Evolutionary conservation across 2,888 invertebrate species (phyloP), one percentile per base, ranked within the genome.

Genomic region (Himalopsyche japonica): DNA sequence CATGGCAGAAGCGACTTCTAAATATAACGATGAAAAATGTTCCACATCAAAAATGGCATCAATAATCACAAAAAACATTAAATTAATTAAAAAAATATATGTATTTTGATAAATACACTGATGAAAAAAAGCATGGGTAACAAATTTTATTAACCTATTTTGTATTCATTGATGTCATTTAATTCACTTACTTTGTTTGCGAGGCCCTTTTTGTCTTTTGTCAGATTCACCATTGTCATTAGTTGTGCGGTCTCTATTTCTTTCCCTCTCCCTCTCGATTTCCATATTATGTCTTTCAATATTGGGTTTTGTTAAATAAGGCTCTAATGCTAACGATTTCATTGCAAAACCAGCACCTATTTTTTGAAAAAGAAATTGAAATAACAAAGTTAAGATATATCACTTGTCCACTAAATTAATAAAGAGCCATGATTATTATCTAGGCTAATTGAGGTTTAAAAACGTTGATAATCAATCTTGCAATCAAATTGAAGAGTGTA

Each of bases 251-350:
- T 92, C 90, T 80, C 88, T 83, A 30, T 86, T 83, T n/a, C 86
- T 88, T 3, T 89, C 89, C 15, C 89, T 76, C 89, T 91, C 89
- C 89, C 90, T 88, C 86, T 93, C 93, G 43, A 93, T 89, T 83
- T 93, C 89, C 88, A 91, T 91, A 87, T 92, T 92, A 87, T 92
- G 92, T 87, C 91, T 92, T 88, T 93, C 93, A 27, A 92, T 88
- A 87, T 93, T 93, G 1, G 93, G 92, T 87, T 93, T 92, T 4
- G 92, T 92, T 27, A 92, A 88, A 0, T 91, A 91, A 1, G 92
- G 92, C 87, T 93, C 92, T 87, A 92, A 87, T 83, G 90, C 92
- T 20, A 92, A 91, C 84, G 91, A 91, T 88, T 92, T 92, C 88
- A 92, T 86, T 47, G 85, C 86, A 82, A 81, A 86, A 57, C 87